Percentiles rank a stretch among this genome's conserved stretches.
These are phyloP conservation scores for Meloidogyne chitwoodi DNA, from an alignment of 1,140 invertebrate genomes.

Conservation along the genomic window DNA sequence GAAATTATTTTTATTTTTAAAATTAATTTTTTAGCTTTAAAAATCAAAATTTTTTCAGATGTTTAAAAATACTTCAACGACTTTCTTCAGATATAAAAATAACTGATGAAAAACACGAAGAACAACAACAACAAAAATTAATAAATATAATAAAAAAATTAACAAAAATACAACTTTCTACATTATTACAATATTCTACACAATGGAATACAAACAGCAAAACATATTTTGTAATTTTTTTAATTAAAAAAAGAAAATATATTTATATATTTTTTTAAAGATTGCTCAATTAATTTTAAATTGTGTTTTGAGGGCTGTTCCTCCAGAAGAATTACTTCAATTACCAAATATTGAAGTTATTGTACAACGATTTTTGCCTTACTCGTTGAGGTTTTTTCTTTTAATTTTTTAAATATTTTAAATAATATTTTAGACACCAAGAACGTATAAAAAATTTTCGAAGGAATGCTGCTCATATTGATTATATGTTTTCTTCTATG, in stretches of 20 bases:
- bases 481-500: conserved; percentile 44
- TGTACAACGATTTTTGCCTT: conserved; percentile 49
- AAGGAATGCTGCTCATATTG: conserved; percentile 33
- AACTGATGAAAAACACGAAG: conserved; percentile 23
- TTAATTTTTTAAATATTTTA: conserved; percentile 4
- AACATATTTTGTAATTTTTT: conserved; percentile 28
- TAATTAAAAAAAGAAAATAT: not conserved
- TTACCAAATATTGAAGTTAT: conserved; percentile 44
- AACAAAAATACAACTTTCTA: conserved; percentile 34
- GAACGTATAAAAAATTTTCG: conserved; percentile 42
- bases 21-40: not conserved
- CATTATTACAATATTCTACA: conserved; percentile 46
- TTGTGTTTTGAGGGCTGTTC: conserved; percentile 32
- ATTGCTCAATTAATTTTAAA: conserved; percentile 44
- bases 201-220: conserved; percentile 59
- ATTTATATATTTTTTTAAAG: conserved; percentile 33
- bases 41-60: conserved; percentile 14
- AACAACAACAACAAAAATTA: not conserved
- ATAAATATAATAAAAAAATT: conserved; percentile 30
- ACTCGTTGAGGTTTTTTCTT: conserved; percentile 44
- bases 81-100: conserved; percentile 17
- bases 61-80: conserved; percentile 41
- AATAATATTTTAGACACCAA: conserved; percentile 46
- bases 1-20: not conserved
- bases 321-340: conserved; percentile 42